Evolutionary conservation across 1,140 invertebrate species (phyloP).

Genomic region (Pogonognathellus flavescens): DNA sequence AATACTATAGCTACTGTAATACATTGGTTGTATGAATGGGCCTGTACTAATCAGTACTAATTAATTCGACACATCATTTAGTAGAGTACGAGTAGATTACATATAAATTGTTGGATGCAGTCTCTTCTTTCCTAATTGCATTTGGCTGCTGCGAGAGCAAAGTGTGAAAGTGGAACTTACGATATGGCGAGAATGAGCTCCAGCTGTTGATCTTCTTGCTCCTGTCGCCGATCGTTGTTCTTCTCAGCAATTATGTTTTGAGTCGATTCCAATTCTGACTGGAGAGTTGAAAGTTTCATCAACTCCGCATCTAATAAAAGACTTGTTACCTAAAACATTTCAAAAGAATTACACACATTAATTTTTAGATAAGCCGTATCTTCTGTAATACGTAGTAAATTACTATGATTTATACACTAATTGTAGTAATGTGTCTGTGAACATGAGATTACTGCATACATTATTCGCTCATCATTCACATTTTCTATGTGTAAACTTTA

Average conservation of each 20-base stretch:
- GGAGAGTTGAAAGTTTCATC: constrained; percentile 77
- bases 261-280: constrained; percentile 77
- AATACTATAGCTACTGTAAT: neutral
- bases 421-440: neutral
- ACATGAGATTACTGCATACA: neutral
- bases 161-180: constrained; percentile 72
- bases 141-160: neutral
- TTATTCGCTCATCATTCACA: too few species aligned
- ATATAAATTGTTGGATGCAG: too few species aligned
- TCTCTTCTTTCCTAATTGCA: constrained; percentile 10
- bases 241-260: constrained; percentile 70
- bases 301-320: constrained; percentile 79
- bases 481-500: too few species aligned
- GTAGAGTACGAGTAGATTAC: neutral
- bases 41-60: neutral
- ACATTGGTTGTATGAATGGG: neutral
- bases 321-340: constrained; percentile 75
- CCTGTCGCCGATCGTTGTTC: constrained; percentile 76
- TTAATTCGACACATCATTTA: too few species aligned
- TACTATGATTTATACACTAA: too few species aligned
- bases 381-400: too few species aligned
- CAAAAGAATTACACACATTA: neutral
- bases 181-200: constrained; percentile 78
- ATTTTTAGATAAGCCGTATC: too few species aligned
- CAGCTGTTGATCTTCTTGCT: constrained; percentile 79